These are phyloP conservation scores for Coccyzus lansbergi DNA, from an alignment of 2,797 vertebrate species.

Conservation along the genomic window DNA sequence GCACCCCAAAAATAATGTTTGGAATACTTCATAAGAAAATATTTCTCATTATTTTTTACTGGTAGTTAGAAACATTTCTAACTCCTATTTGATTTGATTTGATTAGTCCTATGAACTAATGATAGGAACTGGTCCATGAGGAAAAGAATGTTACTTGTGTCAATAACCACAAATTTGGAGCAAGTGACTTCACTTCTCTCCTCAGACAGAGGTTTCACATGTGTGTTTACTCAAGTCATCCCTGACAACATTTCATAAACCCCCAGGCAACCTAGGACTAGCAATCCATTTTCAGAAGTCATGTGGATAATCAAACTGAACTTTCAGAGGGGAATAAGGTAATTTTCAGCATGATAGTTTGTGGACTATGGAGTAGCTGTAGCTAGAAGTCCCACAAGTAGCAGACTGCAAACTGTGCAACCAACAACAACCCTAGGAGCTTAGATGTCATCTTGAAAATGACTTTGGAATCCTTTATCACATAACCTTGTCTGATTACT, in stretches of 20 bases:
- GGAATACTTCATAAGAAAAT: not conserved
- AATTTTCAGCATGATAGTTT: not conserved
- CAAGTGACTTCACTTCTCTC: not conserved
- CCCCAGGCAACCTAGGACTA: not conserved
- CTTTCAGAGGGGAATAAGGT: not conserved
- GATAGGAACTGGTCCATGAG: accelerated
- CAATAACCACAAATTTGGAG: not conserved
- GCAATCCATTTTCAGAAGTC: not conserved
- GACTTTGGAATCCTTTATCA: not conserved
- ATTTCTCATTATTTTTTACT: not conserved
- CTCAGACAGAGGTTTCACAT: not conserved
- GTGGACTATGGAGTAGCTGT: not conserved
- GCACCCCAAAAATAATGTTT: not conserved
- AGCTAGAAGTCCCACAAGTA: not conserved
- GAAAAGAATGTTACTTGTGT: not conserved
- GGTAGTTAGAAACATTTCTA: not conserved
- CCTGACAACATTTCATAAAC: not conserved
- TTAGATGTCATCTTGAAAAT: not conserved
- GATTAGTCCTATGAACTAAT: not conserved
- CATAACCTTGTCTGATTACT: not conserved
- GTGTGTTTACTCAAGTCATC: not conserved
- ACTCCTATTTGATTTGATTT: not conserved
- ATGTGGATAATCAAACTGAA: not conserved
- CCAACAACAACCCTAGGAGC: not conserved
- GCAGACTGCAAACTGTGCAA: not conserved